Evolutionary conservation across 2,888 invertebrate genomes (phyloP), one percentile per base, ranked within the genome.

Genomic region (Volucella inanis): DNA sequence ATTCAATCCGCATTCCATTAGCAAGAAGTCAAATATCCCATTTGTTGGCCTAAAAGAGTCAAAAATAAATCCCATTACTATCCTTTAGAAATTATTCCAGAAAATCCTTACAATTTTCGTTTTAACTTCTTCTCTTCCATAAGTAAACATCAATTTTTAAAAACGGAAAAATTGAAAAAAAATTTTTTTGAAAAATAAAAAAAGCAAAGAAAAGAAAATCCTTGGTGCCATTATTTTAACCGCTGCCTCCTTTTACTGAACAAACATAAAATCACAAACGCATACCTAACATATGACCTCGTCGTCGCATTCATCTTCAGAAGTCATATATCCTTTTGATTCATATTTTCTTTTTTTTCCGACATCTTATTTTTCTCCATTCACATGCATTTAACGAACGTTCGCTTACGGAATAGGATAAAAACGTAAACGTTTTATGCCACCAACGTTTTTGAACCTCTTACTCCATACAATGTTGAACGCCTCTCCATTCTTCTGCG

Each of bases 321-420:
- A 45, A 62, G 38, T 72, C 70, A 41, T 68, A 77, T 52, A 78
- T 83, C 83, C 77, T 74, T 82, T 78, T 43, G 50, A 70, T 47
- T 79, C 74, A 83, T 79, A 79, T 74, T 74, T 79, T 49, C 68
- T 52, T 68, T 52, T 41, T 22, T 22, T 22, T 22, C 18, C 18
- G 3, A 22, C 59, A 12, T 52, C 49, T 71, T 61, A 71, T 31
- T 50, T 72, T 64, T 38, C 39, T 22, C 54, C 62, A 54, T 55
- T 70, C 50, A 50, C 47, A 9, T 6, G 15, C 54, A n/a, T 39
- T 31, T 31, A 31, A n/a, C 4, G n/a, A 3, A 1, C 54, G 52
- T 54, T 77, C 45, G 41, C 15, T 38, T 22, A 18, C 8, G 38
- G 49, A 43, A 41, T 45, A 18, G 41, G 22, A 57, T 41, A 22